Evolutionary conservation across 2,888 invertebrate species (phyloP).

Genomic region (Scaeva pyrastri): DNA sequence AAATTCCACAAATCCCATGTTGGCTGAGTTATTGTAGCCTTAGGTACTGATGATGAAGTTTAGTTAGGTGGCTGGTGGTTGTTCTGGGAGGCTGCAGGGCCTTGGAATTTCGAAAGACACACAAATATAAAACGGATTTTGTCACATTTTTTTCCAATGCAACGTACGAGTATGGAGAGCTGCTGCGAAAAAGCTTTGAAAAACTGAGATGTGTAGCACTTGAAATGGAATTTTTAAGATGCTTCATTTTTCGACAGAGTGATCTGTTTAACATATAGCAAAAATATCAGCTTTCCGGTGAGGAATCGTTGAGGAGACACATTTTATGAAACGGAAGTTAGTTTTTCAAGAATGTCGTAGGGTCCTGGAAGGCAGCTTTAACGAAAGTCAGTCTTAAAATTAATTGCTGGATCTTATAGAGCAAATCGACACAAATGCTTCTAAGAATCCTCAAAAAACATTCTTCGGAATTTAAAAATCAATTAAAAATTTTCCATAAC

Average conservation of each 20-base stretch:
- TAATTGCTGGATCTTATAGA: too few species aligned
- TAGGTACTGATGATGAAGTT: neutral
- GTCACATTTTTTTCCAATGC: conserved; percentile 25
- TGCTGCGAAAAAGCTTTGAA: neutral
- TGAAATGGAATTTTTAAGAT: conserved; percentile 30
- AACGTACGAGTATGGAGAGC: neutral
- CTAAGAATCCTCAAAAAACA: too few species aligned
- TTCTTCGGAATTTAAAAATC: too few species aligned
- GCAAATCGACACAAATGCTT: too few species aligned
- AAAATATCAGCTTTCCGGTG: too few species aligned
- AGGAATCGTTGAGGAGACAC: too few species aligned
- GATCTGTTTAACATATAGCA: too few species aligned
- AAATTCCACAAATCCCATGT: conserved; percentile 34
- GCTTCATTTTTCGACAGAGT: neutral
- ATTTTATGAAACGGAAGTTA: too few species aligned
- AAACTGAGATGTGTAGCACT: conserved; percentile 28
- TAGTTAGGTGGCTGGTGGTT: conserved; percentile 55
- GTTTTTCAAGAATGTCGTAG: too few species aligned
- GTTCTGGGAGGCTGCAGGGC: neutral
- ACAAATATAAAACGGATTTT: conserved; percentile 11
- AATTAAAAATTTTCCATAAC: too few species aligned
- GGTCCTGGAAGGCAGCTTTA: too few species aligned
- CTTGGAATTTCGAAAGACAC: conserved; percentile 48
- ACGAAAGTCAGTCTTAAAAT: too few species aligned
- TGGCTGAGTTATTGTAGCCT: conserved; percentile 40